These are phyloP conservation scores for Synodontis membranacea DNA, from an alignment of 2,113 vertebrate genomes.

Conservation along the genomic window DNA sequence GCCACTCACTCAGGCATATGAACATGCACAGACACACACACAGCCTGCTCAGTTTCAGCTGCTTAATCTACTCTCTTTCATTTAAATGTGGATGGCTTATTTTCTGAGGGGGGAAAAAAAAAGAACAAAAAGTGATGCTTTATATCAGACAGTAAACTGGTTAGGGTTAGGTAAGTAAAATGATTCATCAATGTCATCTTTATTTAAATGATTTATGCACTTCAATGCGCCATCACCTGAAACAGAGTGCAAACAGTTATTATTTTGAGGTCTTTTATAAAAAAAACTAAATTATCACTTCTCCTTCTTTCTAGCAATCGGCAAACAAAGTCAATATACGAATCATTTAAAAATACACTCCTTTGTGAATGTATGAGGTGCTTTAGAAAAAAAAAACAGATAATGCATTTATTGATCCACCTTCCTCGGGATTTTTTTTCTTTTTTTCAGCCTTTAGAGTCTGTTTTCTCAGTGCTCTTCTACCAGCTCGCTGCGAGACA, in stretches of 20 bases:
- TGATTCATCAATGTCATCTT: background rate
- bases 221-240: background rate
- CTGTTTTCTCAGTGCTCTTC: slow-evolving; percentile 25
- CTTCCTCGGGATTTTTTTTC: background rate
- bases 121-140: background rate
- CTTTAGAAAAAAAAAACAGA: slow-evolving; percentile 1
- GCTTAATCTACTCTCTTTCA: slow-evolving; percentile 31
- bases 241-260: slow-evolving; percentile 6
- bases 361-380: slow-evolving; percentile 4
- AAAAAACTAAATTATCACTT: slow-evolving; percentile 1
- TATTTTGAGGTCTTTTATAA: slow-evolving; percentile 26
- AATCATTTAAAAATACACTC: slow-evolving; percentile 30
- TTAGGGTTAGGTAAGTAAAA: background rate
- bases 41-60: slow-evolving; percentile 21
- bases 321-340: slow-evolving; percentile 13
- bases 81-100: slow-evolving; percentile 1
- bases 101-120: background rate
- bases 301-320: slow-evolving; percentile 5
- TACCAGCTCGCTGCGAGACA: slow-evolving; percentile 16
- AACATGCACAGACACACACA: background rate
- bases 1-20: slow-evolving; percentile 22
- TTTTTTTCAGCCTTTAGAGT: background rate
- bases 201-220: slow-evolving; percentile 6
- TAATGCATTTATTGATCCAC: slow-evolving; percentile 28
- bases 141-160: background rate